Percentiles rank a stretch among this genome's conserved stretches.
Evolutionary conservation across 1,140 invertebrate genomes (phyloP).

Genomic region (Halesus radiatus): DNA sequence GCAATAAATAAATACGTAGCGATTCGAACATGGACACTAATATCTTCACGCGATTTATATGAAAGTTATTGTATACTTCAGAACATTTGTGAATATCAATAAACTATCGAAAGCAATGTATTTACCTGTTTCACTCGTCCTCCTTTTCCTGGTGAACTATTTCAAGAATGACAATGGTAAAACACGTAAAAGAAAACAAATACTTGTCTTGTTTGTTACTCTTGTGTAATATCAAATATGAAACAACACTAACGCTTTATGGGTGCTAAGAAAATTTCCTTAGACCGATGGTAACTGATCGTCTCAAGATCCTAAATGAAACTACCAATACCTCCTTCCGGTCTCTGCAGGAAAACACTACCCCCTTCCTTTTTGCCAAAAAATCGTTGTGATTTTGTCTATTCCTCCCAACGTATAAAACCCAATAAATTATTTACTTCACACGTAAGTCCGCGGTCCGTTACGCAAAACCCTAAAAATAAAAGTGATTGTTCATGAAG

Average conservation of each 20-base stretch:
- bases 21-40: neutral
- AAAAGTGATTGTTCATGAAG: slow-evolving; percentile 32
- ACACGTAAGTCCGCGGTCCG: slow-evolving; percentile 39
- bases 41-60: neutral
- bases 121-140: neutral
- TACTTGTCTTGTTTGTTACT: too few relatives aligned
- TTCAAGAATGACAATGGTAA: too few relatives aligned
- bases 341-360: slow-evolving; percentile 35
- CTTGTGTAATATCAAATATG: too few relatives aligned
- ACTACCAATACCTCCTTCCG: slow-evolving; percentile 24
- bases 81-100: slow-evolving; percentile 1
- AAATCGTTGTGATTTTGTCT: slow-evolving; percentile 47
- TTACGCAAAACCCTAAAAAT: slow-evolving; percentile 48
- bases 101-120: slow-evolving; percentile 32
- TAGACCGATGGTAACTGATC: neutral
- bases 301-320: slow-evolving; percentile 9
- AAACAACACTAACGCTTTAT: too few relatives aligned
- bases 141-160: neutral
- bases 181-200: too few relatives aligned
- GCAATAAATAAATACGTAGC: neutral
- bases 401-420: slow-evolving; percentile 35
- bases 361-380: slow-evolving; percentile 39
- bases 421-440: slow-evolving; percentile 41
- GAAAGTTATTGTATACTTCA: slow-evolving; percentile 1
- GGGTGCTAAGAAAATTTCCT: neutral